A percentile compares a stretch with the other conserved stretches of the same genome.
phyloP scores from a whole-genome alignment of 1,140 invertebrate genomes.

The Apocrypta bakeri region DNA sequence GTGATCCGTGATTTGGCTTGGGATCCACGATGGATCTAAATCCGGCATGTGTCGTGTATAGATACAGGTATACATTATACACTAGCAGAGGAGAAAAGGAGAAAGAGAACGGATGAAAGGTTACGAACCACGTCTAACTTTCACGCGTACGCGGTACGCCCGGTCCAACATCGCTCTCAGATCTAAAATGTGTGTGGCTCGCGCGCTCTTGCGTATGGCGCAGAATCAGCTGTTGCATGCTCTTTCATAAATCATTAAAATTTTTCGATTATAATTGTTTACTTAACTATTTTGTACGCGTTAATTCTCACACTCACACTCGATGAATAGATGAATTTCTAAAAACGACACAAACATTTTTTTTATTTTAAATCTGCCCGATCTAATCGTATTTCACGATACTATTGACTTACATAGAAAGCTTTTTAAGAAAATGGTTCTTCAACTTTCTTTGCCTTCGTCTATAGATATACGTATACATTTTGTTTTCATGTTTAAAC shows the following conservation, averaged over 20 bases:
- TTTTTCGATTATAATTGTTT: neutral
- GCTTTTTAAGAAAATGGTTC: neutral
- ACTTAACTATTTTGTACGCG: neutral
- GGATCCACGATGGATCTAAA: no score
- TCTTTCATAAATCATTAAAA: neutral
- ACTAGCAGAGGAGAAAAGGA: neutral
- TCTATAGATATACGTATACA: neutral
- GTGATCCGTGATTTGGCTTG: no score
- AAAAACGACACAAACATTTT: no score
- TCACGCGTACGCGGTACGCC: constrained; percentile 44
- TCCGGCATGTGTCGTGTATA: no score
- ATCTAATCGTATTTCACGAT: neutral
- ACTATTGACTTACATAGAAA: neutral
- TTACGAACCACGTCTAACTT: constrained; percentile 52
- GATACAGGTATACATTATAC: neutral
- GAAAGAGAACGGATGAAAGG: constrained; percentile 40
- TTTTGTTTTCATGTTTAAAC: neutral
- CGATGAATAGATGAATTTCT: no score
- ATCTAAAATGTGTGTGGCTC: neutral
- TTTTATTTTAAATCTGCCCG: no score
- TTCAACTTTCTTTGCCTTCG: neutral
- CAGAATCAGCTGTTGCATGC: neutral
- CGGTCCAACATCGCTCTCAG: constrained; percentile 24
- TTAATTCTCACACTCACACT: no score
- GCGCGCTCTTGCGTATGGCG: no score